These are phyloP conservation scores for Pedetes capensis DNA, from an alignment of 2,113 vertebrate species.

Conservation along the genomic window DNA sequence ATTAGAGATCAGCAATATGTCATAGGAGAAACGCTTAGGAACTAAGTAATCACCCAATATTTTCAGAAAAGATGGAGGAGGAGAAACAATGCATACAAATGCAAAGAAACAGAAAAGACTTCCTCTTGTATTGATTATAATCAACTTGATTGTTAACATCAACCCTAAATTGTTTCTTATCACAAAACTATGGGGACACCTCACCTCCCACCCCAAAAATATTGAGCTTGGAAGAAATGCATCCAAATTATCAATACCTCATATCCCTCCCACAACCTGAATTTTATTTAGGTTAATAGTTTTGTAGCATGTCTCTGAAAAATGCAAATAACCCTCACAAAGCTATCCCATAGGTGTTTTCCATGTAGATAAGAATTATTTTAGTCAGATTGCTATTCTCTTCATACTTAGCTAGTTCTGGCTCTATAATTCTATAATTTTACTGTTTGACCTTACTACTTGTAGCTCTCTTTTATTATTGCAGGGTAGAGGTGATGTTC, in stretches of 20 bases:
- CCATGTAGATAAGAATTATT: background rate
- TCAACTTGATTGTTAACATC: background rate
- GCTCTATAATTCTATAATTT: background rate
- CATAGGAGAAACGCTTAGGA: background rate
- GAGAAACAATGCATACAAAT: background rate
- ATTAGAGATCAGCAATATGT: background rate
- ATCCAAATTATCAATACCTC: background rate
- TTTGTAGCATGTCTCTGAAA: background rate
- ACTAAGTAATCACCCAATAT: background rate
- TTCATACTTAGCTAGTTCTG: background rate
- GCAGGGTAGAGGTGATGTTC: background rate
- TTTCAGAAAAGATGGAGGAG: background rate
- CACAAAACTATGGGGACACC: background rate
- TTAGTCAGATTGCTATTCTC: background rate
- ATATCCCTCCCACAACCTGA: background rate
- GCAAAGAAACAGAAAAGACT: background rate
- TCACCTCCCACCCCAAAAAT: background rate
- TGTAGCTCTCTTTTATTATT: constrained; percentile 12
- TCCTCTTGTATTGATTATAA: background rate
- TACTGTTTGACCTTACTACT: background rate
- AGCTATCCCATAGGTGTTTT: background rate
- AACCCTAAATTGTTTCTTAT: background rate
- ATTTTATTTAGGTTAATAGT: background rate
- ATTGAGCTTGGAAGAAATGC: background rate
- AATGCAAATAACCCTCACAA: background rate